Evolutionary conservation across 2,888 invertebrate species (phyloP).

Genomic region (Volucella inflata): DNA sequence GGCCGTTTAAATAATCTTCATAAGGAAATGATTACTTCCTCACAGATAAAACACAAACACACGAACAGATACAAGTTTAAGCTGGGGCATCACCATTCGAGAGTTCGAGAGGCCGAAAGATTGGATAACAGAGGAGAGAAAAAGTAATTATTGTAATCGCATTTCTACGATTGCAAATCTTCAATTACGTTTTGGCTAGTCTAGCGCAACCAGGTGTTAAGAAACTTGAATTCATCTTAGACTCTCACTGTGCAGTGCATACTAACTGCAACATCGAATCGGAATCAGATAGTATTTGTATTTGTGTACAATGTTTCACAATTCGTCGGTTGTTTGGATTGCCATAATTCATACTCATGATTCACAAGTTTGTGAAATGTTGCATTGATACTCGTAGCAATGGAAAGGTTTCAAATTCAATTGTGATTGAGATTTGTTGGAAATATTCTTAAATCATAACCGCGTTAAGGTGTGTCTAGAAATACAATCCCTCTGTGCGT

Average conservation of each 20-base stretch:
- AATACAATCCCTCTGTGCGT: conserved; percentile 29
- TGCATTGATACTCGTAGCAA: too few species aligned
- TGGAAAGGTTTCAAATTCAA: too few species aligned
- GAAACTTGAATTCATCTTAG: conserved; percentile 33
- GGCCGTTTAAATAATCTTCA: conserved; percentile 49
- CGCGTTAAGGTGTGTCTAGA: conserved; percentile 19
- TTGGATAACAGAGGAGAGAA: not conserved
- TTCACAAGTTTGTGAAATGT: too few species aligned
- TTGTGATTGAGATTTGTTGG: not conserved
- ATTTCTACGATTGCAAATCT: conserved; percentile 1
- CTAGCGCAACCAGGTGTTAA: conserved; percentile 68
- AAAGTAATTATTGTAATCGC: conserved; percentile 25
- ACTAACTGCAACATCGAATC: conserved; percentile 4
- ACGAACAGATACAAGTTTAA: not conserved
- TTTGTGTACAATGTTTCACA: conserved; percentile 21
- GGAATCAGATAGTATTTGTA: too few species aligned
- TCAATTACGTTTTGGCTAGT: conserved; percentile 13
- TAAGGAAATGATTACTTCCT: conserved; percentile 31
- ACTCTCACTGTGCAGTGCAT: not conserved
- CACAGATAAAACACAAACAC: conserved; percentile 19
- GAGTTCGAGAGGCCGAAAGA: not conserved
- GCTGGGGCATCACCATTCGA: not conserved
- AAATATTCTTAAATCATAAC: conserved; percentile 6
- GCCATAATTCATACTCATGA: too few species aligned
- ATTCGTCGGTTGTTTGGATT: not conserved